Evolutionary conservation across 2,888 invertebrate genomes (phyloP).

Genomic region (Axea sp.): DNA sequence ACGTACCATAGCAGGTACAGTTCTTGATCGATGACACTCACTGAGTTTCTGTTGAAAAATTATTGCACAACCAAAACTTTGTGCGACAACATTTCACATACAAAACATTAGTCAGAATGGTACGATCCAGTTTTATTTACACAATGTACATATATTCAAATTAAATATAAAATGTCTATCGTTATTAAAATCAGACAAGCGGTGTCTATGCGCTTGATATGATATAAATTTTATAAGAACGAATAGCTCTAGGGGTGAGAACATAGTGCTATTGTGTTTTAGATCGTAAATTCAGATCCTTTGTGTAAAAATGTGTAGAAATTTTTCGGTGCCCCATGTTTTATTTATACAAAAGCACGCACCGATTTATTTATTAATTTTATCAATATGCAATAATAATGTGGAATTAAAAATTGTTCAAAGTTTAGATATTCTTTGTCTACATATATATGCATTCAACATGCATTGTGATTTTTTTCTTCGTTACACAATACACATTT

Average conservation of each 20-base stretch:
- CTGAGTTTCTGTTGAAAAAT: too few relatives aligned
- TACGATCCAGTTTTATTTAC: too few relatives aligned
- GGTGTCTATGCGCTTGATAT: too few relatives aligned
- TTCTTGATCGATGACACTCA: too few relatives aligned
- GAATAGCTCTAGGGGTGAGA: constrained; percentile 43
- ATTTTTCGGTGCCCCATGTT: background rate
- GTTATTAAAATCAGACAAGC: too few relatives aligned
- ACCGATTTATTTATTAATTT: constrained; percentile 14
- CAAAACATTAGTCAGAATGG: too few relatives aligned
- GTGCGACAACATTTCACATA: too few relatives aligned
- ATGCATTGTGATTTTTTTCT: background rate
- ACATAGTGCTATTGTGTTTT: constrained; percentile 34
- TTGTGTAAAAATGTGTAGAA: constrained; percentile 18
- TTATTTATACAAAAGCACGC: constrained; percentile 18
- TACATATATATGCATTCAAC: background rate
- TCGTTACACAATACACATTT: background rate
- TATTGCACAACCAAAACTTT: too few relatives aligned
- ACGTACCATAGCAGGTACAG: too few relatives aligned
- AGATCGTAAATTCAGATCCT: constrained; percentile 26
- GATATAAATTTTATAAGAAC: constrained; percentile 45
- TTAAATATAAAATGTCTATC: too few relatives aligned
- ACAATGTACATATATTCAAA: too few relatives aligned
- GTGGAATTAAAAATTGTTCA: background rate
- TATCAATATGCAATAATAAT: background rate
- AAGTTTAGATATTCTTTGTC: constrained; percentile 4